Base-by-base conservation (phyloP, 2,113 vertebrate species). In the Ictalurus punctatus region DNA sequence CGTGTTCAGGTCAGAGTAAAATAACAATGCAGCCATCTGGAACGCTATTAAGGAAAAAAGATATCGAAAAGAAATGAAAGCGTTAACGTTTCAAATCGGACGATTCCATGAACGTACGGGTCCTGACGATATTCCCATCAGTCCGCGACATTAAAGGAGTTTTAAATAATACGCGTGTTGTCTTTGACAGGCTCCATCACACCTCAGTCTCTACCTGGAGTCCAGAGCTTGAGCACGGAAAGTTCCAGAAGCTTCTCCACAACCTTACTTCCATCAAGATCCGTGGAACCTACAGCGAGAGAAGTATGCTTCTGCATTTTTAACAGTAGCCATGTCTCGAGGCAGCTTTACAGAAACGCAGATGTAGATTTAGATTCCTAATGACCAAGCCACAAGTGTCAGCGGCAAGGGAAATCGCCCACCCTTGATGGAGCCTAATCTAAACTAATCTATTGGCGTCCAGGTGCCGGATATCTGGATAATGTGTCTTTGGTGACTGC, bases 191-290 rank as follows among this genome's bases (percentile, higher is more conserved):
- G 94, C 97, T 99, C 30, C 97, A 98, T 0, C 97, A 99, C 92
- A 97, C 96, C 83, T 94, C 97, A 0, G 97, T 98, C 91, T 98
- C 99, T 83, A 97, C 98, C 0, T 99, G 98, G 98, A 97, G 96
- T 86, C 98, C 98, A 12, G n/a, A 93, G 81, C 93, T 99, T 83
- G 95, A 94, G 0, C 95, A 97, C 25, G 95, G 97, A 0, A 97
- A 99, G 69, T 99, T 99, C 95, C 98, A 99, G 95, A 98, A 97
- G 89, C 97, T 99, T 91, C 96, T 99, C 7, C 95, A 97, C 90
- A 99, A 99, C 83, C 95, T 99, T 93, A 99, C 98, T 0, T 94
- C 97, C 84, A 93, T 99, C 91, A 99, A 97, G 94, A 98, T 99
- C 93, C 96, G 98, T 0, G 98, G 98, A 59, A 99, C 97, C 0